A percentile compares a stretch with the other conserved stretches of the same genome.
Conservation (phyloP, 92 coral and sea anemone genomes). For the Epizoanthus stellaris region DNA sequence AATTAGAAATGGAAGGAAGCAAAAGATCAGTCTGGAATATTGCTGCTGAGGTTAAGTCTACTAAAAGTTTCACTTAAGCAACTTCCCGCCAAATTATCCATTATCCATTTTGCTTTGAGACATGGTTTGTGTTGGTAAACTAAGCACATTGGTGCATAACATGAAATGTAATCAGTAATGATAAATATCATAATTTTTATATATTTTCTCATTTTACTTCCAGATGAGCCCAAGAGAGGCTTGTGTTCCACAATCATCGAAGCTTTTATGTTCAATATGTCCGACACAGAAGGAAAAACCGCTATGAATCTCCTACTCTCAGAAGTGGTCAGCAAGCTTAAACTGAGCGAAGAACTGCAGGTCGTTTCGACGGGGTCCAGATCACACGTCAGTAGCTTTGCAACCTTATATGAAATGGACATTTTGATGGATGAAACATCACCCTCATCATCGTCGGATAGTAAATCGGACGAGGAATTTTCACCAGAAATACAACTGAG, state of each 20-base stretch:
- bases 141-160: neutral
- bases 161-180: neutral
- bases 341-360: conserved; percentile 29
- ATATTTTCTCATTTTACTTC: conserved; percentile 11
- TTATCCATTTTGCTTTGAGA: no score
- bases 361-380: conserved; percentile 38
- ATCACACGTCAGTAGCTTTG: conserved; percentile 37
- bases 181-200: conserved; percentile 9
- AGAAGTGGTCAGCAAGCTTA: conserved; percentile 4
- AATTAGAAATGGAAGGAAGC: no score
- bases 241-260: neutral
- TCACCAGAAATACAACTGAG: neutral
- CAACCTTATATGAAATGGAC: conserved; percentile 23
- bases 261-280: conserved; percentile 34
- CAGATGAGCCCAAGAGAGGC: conserved; percentile 16
- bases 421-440: conserved; percentile 35
- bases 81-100: no score
- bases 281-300: conserved; percentile 46
- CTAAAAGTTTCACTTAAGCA: no score
- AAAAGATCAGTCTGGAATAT: no score
- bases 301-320: conserved; percentile 27
- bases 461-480: neutral
- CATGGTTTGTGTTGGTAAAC: no score
- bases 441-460: neutral
- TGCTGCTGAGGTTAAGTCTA: no score